Evolutionary conservation across 1,140 invertebrate species (phyloP).

Genomic region (Drosophila saltans): DNA sequence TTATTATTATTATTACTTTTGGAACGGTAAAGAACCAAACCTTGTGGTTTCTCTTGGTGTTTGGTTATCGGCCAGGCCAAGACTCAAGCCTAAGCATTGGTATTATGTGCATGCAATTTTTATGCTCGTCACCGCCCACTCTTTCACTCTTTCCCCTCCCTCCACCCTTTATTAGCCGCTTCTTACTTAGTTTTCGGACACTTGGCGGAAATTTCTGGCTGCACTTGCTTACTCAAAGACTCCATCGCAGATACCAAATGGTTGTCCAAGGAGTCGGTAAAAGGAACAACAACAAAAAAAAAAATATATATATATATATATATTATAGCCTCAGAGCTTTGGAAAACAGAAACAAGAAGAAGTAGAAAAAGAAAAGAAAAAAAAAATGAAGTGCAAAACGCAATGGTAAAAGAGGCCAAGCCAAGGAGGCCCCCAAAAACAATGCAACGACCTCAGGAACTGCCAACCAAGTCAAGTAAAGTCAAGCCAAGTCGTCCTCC

Average conservation of each 20-base stretch:
- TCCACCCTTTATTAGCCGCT: conserved; percentile 33
- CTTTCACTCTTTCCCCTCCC: not conserved
- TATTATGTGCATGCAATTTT: conserved; percentile 62
- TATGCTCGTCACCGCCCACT: conserved; percentile 34
- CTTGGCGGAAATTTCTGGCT: conserved; percentile 55
- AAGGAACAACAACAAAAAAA: conserved; percentile 22
- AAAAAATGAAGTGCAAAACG: conserved; percentile 47
- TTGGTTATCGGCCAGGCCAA: conserved; percentile 44
- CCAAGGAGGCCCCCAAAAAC: conserved; percentile 63
- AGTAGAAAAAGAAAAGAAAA: conserved; percentile 29
- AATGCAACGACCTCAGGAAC: conserved; percentile 62
- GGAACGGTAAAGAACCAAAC: conserved; percentile 53
- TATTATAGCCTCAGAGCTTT: conserved; percentile 52
- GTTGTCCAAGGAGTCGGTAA: conserved; percentile 32
- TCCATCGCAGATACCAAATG: conserved; percentile 63
- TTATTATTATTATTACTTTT: conserved; percentile 62
- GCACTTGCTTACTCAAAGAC: conserved; percentile 37
- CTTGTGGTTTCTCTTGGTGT: conserved; percentile 29
- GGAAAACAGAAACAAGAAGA: conserved; percentile 38
- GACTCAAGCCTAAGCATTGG: conserved; percentile 57
- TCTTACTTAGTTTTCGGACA: conserved; percentile 50
- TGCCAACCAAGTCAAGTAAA: not conserved
- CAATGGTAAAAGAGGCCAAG: conserved; percentile 64
- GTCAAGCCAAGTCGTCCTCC: not conserved
- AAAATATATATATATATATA: conserved; percentile 20